These are phyloP conservation scores for Oligia strigilis DNA, from an alignment of 2,888 invertebrate genomes.

Conservation along the genomic window DNA sequence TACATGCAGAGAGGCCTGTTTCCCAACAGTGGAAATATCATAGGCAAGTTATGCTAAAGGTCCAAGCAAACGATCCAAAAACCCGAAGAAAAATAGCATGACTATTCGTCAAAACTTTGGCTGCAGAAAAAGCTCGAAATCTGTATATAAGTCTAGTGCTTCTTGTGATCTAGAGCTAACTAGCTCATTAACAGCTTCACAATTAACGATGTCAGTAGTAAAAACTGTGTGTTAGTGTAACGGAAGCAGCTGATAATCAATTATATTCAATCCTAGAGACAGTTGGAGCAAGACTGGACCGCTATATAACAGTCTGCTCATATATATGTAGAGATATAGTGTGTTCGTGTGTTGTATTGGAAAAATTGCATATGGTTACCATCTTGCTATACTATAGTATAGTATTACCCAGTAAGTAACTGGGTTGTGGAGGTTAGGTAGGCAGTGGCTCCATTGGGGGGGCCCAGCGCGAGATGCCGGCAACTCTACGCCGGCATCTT, in stretches of 20 bases:
- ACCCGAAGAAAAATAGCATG: not conserved
- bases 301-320: slow-evolving; percentile 65
- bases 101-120: not conserved
- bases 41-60: not conserved
- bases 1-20: not conserved
- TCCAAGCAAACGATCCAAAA: not conserved
- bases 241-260: slow-evolving; percentile 57
- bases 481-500: too few relatives aligned
- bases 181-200: slow-evolving; percentile 21
- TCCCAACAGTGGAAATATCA: not conserved
- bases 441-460: too few relatives aligned
- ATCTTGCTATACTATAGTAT: not conserved
- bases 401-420: not conserved
- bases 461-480: too few relatives aligned
- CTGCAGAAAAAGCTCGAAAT: not conserved
- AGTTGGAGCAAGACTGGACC: slow-evolving; percentile 67
- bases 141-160: not conserved
- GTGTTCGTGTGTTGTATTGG: slow-evolving; percentile 33
- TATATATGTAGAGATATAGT: slow-evolving; percentile 26
- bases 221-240: slow-evolving; percentile 53
- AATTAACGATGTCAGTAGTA: slow-evolving; percentile 47
- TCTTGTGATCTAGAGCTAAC: not conserved
- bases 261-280: slow-evolving; percentile 60
- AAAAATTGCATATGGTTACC: not conserved
- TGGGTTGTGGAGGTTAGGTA: too few relatives aligned